These are phyloP conservation scores for Eupithecia subfuscata DNA, from an alignment of 2,888 invertebrate genomes.

Conservation along the genomic window DNA sequence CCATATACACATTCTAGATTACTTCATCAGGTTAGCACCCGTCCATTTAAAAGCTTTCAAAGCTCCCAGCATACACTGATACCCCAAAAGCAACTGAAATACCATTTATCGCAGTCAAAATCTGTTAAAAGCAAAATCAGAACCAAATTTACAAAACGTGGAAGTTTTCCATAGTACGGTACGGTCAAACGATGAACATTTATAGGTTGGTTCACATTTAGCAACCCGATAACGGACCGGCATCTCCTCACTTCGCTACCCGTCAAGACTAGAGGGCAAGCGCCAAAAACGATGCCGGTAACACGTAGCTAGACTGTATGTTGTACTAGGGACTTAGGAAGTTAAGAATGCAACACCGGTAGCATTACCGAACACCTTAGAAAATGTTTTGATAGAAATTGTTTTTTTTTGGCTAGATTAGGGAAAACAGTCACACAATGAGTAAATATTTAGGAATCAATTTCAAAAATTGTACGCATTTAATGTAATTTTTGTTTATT, in stretches of 20 bases:
- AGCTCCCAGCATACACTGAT: background rate
- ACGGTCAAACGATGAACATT: constrained; percentile 41
- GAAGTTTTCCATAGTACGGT: constrained; percentile 47
- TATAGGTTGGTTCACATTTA: background rate
- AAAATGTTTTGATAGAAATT: background rate
- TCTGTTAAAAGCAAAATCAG: constrained; percentile 32
- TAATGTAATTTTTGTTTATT: background rate
- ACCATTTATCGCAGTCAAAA: constrained; percentile 36
- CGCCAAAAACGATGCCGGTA: background rate
- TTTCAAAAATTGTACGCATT: background rate
- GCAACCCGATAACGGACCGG: background rate
- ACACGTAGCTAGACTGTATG: background rate
- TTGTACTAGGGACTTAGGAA: too few relatives aligned
- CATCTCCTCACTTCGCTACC: background rate
- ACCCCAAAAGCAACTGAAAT: background rate
- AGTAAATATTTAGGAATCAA: background rate
- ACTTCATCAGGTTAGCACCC: background rate
- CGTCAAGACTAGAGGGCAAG: too few relatives aligned
- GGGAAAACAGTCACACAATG: background rate
- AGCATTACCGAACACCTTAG: too few relatives aligned
- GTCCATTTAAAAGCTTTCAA: background rate
- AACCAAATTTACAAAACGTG: constrained; percentile 15
- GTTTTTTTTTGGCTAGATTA: background rate
- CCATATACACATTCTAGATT: background rate
- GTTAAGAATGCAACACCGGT: too few relatives aligned